Base-by-base conservation (phyloP, 2,797 vertebrate genomes). In the Peromyscus attwateri region DNA sequence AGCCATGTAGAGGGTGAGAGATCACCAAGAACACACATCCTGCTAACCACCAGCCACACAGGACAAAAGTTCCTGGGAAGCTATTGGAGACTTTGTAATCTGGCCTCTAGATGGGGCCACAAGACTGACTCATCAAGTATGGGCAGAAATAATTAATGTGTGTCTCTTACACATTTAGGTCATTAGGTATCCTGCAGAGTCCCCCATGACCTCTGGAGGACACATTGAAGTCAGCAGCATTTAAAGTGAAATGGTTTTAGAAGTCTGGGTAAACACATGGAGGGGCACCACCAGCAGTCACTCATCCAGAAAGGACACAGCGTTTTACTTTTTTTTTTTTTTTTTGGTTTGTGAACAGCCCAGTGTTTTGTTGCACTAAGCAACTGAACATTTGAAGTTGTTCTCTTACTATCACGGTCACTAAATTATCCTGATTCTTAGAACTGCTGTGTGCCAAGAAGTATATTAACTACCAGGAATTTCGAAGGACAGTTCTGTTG, bases 31-130 rank as follows among this genome's bases (percentile, higher is more conserved):
- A 66, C 7, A 52, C 70, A n/a, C 10, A 91, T 62, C 62, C 37
- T 79, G 31, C 49, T 57, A 76, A n/a, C 57, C 34, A 52, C 19
- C 57, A 10, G n/a, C 75, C 31, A 62, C 16, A 29, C 2, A 55
- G 55, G 55, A 43, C 11, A 66, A 12, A 55, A 12, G 43, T 87
- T 84, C 10, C 40, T 88, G 46, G 43, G 43, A 79, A 37, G 3
- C 19, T 23, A 25, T 40, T 12, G 29, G 46, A 4, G 23, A 46
- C 8, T 73, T 88, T 23, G 43, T 31, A 57, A 57, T 76, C 49
- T 84, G 68, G 19, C 60, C 87, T 95, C 49, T 64, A 84, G 40
- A 79, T 79, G 71, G 91, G 91, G 62, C 79, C 71, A 79, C 8
- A 23, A 62, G 29, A 84, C 66, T 84, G 76, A 5, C 46, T 93